A percentile compares a stretch with the other conserved stretches of the same genome.
Evolutionary conservation across 2,113 vertebrate species (phyloP).

Genomic region (Nipponia nippon): DNA sequence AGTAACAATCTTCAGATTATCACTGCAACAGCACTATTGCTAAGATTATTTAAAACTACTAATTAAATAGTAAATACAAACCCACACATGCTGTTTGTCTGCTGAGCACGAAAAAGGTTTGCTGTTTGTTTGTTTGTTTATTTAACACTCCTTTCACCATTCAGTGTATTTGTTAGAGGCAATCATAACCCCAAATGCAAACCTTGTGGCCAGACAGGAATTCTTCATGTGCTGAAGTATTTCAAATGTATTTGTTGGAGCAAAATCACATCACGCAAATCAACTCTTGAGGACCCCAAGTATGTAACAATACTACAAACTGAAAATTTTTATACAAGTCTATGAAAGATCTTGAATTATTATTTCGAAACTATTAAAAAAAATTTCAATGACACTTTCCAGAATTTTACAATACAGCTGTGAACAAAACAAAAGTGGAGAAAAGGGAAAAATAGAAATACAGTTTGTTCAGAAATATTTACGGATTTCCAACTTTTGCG

Average conservation of each 20-base stretch:
- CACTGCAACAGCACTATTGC: not conserved
- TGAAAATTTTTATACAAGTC: not conserved
- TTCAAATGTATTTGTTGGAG: not conserved
- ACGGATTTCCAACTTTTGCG: not conserved
- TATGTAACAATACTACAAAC: not conserved
- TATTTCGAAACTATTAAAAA: not conserved
- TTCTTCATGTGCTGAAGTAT: not conserved
- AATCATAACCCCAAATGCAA: not conserved
- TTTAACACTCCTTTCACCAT: not conserved
- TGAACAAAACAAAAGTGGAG: not conserved
- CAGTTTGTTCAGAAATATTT: not conserved
- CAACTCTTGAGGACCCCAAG: not conserved
- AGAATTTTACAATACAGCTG: not conserved
- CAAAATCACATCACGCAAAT: not conserved
- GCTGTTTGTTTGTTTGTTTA: not conserved
- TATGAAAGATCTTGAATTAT: not conserved
- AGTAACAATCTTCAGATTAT: not conserved
- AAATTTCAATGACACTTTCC: accelerated
- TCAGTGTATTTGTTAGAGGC: not conserved
- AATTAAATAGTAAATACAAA: not conserved
- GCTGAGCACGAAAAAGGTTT: not conserved
- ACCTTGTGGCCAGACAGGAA: not conserved
- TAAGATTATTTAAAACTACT: not conserved
- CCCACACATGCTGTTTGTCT: accelerated
- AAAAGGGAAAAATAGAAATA: not conserved